Base-by-base conservation (phyloP, 2,888 invertebrate species). In the Cacoxenus indagator region DNA sequence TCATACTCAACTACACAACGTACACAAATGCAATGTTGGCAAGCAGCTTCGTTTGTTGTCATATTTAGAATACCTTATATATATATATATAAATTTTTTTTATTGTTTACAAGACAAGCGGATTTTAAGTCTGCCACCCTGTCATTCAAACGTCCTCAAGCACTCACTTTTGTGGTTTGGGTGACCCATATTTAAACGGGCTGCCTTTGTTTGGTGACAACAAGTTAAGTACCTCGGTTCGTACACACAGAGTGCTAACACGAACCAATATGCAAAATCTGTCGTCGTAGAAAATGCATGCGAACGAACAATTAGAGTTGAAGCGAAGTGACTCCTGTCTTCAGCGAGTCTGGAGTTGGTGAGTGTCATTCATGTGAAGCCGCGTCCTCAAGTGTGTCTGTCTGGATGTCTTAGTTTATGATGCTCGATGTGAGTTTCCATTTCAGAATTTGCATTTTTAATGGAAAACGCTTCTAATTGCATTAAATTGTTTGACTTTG, bases 391-490 rank as follows among this genome's bases (percentile, higher is more conserved):
- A 51, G 22, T 19, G 62, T 67, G 29, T 74, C 65, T 59, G 57
- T 51, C 62, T 68, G 72, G 67, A 48, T 69, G 66, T 67, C 70
- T 43, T 70, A 75, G 71, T 73, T 71, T 73, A 75, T 81, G 83
- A 78, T 67, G 65, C 69, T 65, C 69, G 69, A 70, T 76, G 81
- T 77, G 76, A 76, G 74, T 80, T 80, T 83, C 73, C 82, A 81
- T 83, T 83, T 81, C 76, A 82, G 76, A 82, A 83, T 84, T 83
- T 83, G 79, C 84, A 83, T 84, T 83, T 82, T 83, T 84, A 84
- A 84, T 83, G 82, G 84, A 82, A 84, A 82, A 79, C 79, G 81
- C 74, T 77, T 79, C 81, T 83, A 83, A 83, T 83, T 83, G 84
- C 84, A 81, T 78, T 78, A 83, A 84, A 79, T 84, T 83, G 84